Conservation (phyloP, 2,113 vertebrate genomes). For the Alaudala cheleensis region DNA sequence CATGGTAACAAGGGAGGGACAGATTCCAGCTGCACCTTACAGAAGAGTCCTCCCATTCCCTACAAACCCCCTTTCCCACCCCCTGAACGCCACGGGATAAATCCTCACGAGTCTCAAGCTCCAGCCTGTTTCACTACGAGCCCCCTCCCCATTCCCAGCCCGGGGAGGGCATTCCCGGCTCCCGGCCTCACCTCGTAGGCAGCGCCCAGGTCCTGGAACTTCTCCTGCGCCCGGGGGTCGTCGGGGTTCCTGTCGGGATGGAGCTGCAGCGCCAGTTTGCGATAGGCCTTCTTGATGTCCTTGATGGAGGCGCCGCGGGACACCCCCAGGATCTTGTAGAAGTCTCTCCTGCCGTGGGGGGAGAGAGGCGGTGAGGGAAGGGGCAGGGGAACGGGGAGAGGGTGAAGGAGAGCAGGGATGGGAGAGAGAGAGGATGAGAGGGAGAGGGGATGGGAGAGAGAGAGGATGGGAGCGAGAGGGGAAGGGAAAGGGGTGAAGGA, state of each 20-base stretch:
- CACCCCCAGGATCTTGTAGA: conserved; percentile 96
- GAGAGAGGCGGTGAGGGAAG: background rate
- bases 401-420: background rate
- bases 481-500: background rate
- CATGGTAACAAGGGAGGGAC: accelerated
- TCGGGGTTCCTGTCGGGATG: conserved; percentile 96
- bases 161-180: accelerated
- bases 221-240: conserved; percentile 92
- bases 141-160: accelerated
- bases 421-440: background rate
- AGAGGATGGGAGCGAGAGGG: background rate
- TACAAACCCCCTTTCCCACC: accelerated
- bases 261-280: conserved; percentile 93
- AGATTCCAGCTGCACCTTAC: accelerated
- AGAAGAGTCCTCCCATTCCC: accelerated
- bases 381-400: accelerated
- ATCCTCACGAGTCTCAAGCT: accelerated
- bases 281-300: conserved; percentile 98
- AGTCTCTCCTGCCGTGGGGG: conserved; percentile 81
- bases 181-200: conserved; percentile 88
- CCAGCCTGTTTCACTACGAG: accelerated
- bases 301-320: conserved; percentile 87
- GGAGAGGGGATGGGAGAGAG: no score
- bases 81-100: accelerated
- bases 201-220: conserved; percentile 95